Conservation (phyloP, 2,797 vertebrate species). For the Hapalemur alaotrensis region DNA sequence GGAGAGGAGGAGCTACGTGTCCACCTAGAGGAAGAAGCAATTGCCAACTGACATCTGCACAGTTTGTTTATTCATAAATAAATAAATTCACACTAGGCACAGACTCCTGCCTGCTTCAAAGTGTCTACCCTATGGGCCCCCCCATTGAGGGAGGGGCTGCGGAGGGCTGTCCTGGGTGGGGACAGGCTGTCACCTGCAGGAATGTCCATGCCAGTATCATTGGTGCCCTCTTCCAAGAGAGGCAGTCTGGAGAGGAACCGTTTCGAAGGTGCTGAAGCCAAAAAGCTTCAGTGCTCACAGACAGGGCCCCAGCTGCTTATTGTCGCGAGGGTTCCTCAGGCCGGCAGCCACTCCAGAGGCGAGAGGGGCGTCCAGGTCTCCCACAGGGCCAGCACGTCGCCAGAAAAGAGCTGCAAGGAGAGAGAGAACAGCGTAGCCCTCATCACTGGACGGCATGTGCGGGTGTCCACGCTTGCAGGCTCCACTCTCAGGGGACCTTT, state of each 20-base stretch:
- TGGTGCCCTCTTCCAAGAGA: background rate
- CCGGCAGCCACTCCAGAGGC: conserved; percentile 64
- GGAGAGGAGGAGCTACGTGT: background rate
- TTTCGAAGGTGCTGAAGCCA: background rate
- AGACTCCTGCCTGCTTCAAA: background rate
- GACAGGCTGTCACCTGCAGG: background rate
- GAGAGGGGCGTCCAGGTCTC: conserved; percentile 68
- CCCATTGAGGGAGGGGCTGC: background rate
- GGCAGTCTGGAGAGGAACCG: background rate
- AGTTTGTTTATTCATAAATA: conserved; percentile 75
- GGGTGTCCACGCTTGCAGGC: rapidly evolving
- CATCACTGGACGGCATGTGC: background rate
- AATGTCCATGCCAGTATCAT: background rate
- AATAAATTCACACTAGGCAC: conserved; percentile 51
- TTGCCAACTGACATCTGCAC: background rate
- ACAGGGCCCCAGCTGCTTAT: background rate
- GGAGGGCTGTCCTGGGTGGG: background rate
- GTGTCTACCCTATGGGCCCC: background rate
- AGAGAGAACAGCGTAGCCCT: background rate
- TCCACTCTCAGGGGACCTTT: conserved; percentile 85
- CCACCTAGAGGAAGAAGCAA: background rate
- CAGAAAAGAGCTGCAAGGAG: conserved; percentile 66
- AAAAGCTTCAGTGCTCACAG: background rate
- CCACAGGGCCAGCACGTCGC: conserved; percentile 71
- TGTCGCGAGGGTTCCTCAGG: background rate